These are phyloP conservation scores for Leptodactylus fuscus DNA, from an alignment of 2,113 vertebrate species.

Conservation along the genomic window DNA sequence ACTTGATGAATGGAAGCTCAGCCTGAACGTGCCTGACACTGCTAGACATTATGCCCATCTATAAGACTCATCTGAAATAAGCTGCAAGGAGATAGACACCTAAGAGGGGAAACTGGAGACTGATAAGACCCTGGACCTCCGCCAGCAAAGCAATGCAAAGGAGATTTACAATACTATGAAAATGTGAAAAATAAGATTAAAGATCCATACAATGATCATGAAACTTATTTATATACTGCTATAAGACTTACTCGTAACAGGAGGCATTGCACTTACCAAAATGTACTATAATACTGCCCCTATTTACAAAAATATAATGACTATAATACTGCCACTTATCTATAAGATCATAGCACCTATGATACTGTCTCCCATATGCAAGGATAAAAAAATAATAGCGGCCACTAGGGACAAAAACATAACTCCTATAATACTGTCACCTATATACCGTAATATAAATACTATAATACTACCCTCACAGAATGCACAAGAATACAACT, in stretches of 20 bases:
- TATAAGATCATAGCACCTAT: too few relatives aligned
- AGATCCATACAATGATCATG: too few relatives aligned
- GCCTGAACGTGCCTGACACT: not conserved
- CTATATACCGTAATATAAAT: not conserved
- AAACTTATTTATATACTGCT: not conserved
- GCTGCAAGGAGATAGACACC: not conserved
- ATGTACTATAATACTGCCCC: too few relatives aligned
- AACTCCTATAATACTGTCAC: not conserved
- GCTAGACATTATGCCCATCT: not conserved
- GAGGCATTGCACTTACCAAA: not conserved
- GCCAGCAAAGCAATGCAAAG: not conserved
- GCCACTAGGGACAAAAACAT: not conserved
- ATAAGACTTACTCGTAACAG: not conserved
- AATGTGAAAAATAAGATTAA: too few relatives aligned
- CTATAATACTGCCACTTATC: too few relatives aligned
- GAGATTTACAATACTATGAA: too few relatives aligned
- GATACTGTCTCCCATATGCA: too few relatives aligned
- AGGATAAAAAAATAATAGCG: too few relatives aligned
- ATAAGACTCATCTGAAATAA: not conserved
- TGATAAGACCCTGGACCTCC: not conserved
- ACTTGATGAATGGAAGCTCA: conserved; percentile 39
- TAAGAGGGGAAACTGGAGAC: not conserved
- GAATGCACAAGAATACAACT: not conserved
- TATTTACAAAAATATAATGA: too few relatives aligned
- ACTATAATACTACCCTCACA: not conserved